These are phyloP conservation scores for Melanotaenia pygmaea DNA, from an alignment of 2,797 vertebrate species.

Conservation along the genomic window DNA sequence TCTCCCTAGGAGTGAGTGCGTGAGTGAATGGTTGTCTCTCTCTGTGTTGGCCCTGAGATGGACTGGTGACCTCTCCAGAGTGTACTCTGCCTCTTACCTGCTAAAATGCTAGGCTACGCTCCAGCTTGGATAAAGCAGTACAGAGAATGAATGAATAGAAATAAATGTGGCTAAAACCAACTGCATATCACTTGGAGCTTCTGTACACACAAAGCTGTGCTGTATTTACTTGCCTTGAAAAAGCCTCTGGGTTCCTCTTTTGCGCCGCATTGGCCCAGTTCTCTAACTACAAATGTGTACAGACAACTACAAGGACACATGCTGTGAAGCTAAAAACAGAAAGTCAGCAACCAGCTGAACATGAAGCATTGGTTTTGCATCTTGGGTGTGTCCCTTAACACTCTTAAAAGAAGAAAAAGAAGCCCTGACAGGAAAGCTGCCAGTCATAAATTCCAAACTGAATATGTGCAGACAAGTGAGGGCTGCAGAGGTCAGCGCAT, in stretches of 20 bases:
- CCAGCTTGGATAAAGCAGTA: too few relatives aligned
- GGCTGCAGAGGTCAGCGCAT: slow-evolving; percentile 65
- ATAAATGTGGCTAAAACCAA: slow-evolving; percentile 19
- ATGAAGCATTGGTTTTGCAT: slow-evolving; percentile 20
- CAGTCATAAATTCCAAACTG: slow-evolving; percentile 60
- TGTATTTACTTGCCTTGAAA: slow-evolving; percentile 32
- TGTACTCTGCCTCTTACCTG: too few relatives aligned
- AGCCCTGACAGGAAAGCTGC: slow-evolving; percentile 42
- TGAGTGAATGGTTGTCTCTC: too few relatives aligned
- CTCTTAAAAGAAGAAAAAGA: slow-evolving; percentile 21
- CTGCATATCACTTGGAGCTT: neutral
- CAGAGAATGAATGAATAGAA: neutral
- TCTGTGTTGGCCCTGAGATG: too few relatives aligned
- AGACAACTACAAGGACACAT: slow-evolving; percentile 32
- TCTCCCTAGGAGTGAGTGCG: too few relatives aligned
- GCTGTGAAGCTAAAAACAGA: slow-evolving; percentile 25
- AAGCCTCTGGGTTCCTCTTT: slow-evolving; percentile 23
- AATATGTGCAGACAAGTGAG: slow-evolving; percentile 41
- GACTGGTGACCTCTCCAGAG: too few relatives aligned
- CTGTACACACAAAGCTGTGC: slow-evolving; percentile 17
- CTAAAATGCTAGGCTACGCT: too few relatives aligned
- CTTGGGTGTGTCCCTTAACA: slow-evolving; percentile 4
- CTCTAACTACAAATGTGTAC: slow-evolving; percentile 19
- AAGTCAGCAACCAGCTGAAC: slow-evolving; percentile 40
- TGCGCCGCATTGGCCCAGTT: slow-evolving; percentile 23